Evolutionary conservation across 1,140 invertebrate genomes (phyloP).

Genomic region (Doryteuthis pealeii): DNA sequence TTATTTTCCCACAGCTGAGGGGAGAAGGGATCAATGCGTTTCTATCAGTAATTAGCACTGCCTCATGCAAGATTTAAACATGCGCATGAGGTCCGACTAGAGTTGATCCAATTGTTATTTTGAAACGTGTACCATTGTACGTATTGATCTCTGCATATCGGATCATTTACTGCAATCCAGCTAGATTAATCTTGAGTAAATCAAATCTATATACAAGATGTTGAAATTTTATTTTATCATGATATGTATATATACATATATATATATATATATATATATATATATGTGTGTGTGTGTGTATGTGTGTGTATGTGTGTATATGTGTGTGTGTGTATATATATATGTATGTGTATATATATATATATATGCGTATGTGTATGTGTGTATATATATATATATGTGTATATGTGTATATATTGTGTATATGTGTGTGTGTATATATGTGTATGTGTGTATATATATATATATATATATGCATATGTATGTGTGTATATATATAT

Average conservation of each 20-base stretch:
- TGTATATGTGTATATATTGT: not conserved
- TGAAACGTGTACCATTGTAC: too few relatives aligned
- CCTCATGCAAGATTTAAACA: too few relatives aligned
- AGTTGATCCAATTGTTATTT: too few relatives aligned
- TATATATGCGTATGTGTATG: not conserved
- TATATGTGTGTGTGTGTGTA: not conserved
- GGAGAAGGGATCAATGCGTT: too few relatives aligned
- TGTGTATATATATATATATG: not conserved
- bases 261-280: not conserved
- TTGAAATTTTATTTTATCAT: too few relatives aligned
- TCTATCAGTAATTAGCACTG: too few relatives aligned
- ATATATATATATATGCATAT: constrained; percentile 1
- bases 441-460: not conserved
- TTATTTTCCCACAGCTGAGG: too few relatives aligned
- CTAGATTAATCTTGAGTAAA: too few relatives aligned
- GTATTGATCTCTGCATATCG: too few relatives aligned
- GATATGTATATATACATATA: not conserved
- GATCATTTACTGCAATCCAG: too few relatives aligned
- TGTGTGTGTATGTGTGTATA: not conserved
- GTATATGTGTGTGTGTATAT: not conserved
- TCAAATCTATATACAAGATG: too few relatives aligned
- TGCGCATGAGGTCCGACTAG: too few relatives aligned
- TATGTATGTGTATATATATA: not conserved
- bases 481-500: not conserved
- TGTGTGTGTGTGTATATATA: not conserved